Evolutionary conservation across 2,888 invertebrate species (phyloP).

Genomic region (Sabellastarte sp.): DNA sequence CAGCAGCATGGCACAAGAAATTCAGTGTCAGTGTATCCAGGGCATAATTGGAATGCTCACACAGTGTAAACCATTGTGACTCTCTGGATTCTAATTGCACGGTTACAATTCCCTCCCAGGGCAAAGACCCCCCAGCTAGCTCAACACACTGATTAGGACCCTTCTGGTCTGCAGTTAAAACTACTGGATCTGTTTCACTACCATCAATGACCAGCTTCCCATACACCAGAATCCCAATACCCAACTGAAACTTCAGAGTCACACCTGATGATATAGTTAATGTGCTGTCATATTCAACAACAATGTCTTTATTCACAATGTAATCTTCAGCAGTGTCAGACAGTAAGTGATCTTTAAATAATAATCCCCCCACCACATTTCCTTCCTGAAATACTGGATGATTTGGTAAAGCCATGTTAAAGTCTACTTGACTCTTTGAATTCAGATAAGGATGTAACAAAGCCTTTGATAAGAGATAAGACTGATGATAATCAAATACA

Average conservation of each 20-base stretch:
- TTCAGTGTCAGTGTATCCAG: neutral
- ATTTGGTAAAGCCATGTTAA: neutral
- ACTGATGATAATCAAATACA: neutral
- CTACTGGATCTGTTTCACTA: too few relatives aligned
- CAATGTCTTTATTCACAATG: neutral
- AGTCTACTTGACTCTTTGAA: neutral
- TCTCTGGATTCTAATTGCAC: too few relatives aligned
- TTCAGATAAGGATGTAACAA: neutral
- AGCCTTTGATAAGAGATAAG: neutral
- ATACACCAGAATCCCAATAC: too few relatives aligned
- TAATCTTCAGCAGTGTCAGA: neutral
- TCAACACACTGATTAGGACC: too few relatives aligned
- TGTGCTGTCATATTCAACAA: neutral
- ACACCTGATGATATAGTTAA: too few relatives aligned
- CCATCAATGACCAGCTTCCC: too few relatives aligned
- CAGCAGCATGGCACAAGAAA: neutral
- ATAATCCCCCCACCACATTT: neutral
- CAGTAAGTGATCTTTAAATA: neutral
- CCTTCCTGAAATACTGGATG: neutral
- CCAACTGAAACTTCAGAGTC: too few relatives aligned
- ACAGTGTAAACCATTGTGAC: neutral
- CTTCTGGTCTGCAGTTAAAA: too few relatives aligned
- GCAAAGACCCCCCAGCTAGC: too few relatives aligned
- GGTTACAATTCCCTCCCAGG: too few relatives aligned
- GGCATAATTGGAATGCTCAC: neutral